A percentile compares a stretch with the other conserved stretches of the same genome.
These are phyloP conservation scores for Mya arenaria DNA, from an alignment of 1,140 invertebrate genomes.

Conservation along the genomic window DNA sequence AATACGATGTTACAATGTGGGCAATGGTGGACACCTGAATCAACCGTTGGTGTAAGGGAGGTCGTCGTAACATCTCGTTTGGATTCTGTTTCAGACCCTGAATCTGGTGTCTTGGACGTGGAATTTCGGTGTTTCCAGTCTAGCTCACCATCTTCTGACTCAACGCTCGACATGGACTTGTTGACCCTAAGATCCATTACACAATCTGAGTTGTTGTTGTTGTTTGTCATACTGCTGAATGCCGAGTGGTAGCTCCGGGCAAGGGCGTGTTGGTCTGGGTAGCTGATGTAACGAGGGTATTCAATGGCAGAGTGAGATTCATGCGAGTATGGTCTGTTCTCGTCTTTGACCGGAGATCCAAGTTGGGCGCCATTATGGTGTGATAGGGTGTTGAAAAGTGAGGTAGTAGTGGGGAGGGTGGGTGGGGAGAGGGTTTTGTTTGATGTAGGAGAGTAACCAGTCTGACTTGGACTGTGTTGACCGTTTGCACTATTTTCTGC, in stretches of 20 bases:
- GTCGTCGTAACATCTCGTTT: slow-evolving; percentile 74
- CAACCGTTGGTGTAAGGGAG: slow-evolving; percentile 69
- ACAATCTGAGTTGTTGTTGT: slow-evolving; percentile 54
- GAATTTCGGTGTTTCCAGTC: slow-evolving; percentile 63
- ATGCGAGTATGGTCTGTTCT: slow-evolving; percentile 17
- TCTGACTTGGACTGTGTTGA: slow-evolving; percentile 33
- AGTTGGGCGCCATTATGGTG: slow-evolving; percentile 1
- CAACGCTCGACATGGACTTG: slow-evolving; percentile 67
- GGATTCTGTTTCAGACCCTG: slow-evolving; percentile 72
- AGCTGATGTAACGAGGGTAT: slow-evolving; percentile 16
- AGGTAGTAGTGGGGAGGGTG: neutral
- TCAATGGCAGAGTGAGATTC: slow-evolving; percentile 11
- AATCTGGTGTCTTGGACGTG: slow-evolving; percentile 61
- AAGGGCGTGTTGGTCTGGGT: slow-evolving; percentile 15
- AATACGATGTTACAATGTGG: slow-evolving; percentile 78
- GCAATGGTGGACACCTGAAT: slow-evolving; percentile 76
- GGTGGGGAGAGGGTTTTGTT: slow-evolving; percentile 46
- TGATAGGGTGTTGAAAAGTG: neutral
- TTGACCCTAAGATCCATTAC: slow-evolving; percentile 77
- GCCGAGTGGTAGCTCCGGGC: slow-evolving; percentile 56
- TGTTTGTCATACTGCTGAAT: slow-evolving; percentile 26
- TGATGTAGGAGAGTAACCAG: slow-evolving; percentile 37
- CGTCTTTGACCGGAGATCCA: slow-evolving; percentile 36
- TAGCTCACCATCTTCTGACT: slow-evolving; percentile 63
- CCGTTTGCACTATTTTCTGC: slow-evolving; percentile 9